Base-by-base conservation (phyloP, 2,113 vertebrate species). In the Pygoscelis antarcticus region DNA sequence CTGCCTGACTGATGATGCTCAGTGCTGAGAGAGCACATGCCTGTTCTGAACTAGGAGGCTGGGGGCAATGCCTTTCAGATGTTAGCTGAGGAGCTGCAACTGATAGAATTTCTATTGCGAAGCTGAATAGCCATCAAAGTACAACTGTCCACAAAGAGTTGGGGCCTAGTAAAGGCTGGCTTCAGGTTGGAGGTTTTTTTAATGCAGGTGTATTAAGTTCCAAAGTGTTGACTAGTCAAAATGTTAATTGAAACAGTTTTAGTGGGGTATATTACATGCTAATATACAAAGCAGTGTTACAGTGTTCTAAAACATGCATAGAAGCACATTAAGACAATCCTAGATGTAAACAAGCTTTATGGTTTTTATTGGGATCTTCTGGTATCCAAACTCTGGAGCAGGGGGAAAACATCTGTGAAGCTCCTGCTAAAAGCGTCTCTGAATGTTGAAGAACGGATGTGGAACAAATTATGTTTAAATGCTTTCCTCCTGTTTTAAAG, bases 21-120 rank as follows among this genome's bases (percentile, higher is more conserved):
- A 8, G 23, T 32, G 23, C n/a, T 40, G n/a, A 40, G 19, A 25
- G 30, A 21, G 5, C 29, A 4, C 1, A 0, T 17, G 44, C 16
- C 36, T 18, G 11, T 20, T 22, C 16, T 40, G 44, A 32, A 4
- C 1, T 2, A 2, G 60, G 20, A 10, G 29, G 32, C 13, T 6
- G 11, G 29, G 42, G 38, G 18, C 25, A 7, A 0, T n/a, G 44
- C 21, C 51, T 26, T 40, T 20, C 7, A 10, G 36, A 9, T 26
- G 17, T 12, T 9, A 4, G 16, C 40, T 4, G 34, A 40, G 21
- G 52, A 66, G 58, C 25, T 36, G 64, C 34, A 46, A 4, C 40
- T 10, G 21, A 3, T 25, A 12, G 34, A 4, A 30, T 21, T 62
- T 16, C 54, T 34, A 1, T 12, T 18, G 55, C 8, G 20, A 51